Base-by-base conservation (phyloP, 2,113 vertebrate species). In the human (Homo sapiens) region DNA sequence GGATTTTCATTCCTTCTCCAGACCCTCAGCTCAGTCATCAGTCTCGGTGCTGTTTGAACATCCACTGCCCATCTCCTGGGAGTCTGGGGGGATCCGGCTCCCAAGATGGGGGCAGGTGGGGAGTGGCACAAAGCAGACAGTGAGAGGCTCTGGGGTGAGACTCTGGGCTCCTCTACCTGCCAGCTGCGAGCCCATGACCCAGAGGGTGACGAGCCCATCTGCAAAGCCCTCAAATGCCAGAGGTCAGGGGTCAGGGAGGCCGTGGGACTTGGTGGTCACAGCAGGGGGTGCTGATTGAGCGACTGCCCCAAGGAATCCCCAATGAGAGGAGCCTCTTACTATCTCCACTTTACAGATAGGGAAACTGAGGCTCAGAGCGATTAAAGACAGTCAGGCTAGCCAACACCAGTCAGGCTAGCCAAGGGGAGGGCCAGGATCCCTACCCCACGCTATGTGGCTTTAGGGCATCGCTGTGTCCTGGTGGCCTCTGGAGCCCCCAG, bases 241-340 rank as follows among this genome's bases (percentile, higher is more conserved):
- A 43, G 45, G 61, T 6, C 66, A 1, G 2, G 40, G 79, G 11
- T 2, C 10, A 35, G 43, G 55, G 48, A 6, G 11, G 66, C 35
- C 72, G 52, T 3, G 25, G 40, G 25, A 4, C 43, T 59, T 16
- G 48, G 35, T 20, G 48, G 18, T n/a, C 81, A 8, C 32, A 22
- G 79, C 14, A 8, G 0, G 55, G 5, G 6, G 78, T 8, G 43
- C 73, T 73, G 23, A 23, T 3, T 30, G 75, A 16, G 35, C 0
- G 0, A 57, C 9, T 0, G 0, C 8, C 59, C 23, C 14, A 0
- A 45, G 23, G 64, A 70, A 3, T 14, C 45, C 1, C 27, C 30
- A 5, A 27, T 0, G 6, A 27, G 70, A 8, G 2, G 43, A 20
- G 72, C 14, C 14, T 16, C 48, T 88, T 16, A 4, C 13, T 1